Evolutionary conservation across 2,797 vertebrate species (phyloP).

Genomic region (Enteromius trimaculatus): DNA sequence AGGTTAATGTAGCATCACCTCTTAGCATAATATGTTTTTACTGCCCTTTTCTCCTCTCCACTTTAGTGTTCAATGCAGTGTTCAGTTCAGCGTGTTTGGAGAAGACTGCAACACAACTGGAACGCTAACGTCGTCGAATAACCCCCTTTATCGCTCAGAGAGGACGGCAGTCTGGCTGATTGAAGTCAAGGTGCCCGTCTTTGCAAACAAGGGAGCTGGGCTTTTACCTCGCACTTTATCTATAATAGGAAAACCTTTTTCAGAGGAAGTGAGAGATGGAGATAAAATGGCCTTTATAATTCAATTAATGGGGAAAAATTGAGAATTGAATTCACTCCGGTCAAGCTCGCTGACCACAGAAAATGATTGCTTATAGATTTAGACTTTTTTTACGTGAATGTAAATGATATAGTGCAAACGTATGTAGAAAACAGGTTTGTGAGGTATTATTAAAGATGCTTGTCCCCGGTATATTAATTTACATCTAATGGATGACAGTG

Average conservation of each 20-base stretch:
- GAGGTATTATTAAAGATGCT: slow-evolving; percentile 29
- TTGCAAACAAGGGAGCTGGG: slow-evolving; percentile 43
- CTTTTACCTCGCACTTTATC: slow-evolving; percentile 56
- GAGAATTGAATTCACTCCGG: slow-evolving; percentile 19
- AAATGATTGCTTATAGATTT: slow-evolving; percentile 26
- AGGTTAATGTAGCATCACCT: slow-evolving; percentile 53
- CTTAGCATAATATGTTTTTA: slow-evolving; percentile 46
- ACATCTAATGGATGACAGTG: slow-evolving; percentile 29
- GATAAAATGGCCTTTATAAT: slow-evolving; percentile 60
- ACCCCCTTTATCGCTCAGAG: slow-evolving; percentile 34
- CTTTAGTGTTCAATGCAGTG: slow-evolving; percentile 21
- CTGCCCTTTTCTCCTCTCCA: slow-evolving; percentile 23
- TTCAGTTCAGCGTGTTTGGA: slow-evolving; percentile 1
- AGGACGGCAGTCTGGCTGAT: slow-evolving; percentile 38
- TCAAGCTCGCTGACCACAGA: slow-evolving; percentile 10
- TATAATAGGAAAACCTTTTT: slow-evolving; percentile 58
- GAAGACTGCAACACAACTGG: slow-evolving; percentile 17
- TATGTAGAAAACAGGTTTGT: not conserved
- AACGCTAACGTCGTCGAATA: slow-evolving; percentile 24
- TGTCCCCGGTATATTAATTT: slow-evolving; percentile 36
- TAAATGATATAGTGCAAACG: not conserved
- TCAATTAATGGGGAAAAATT: slow-evolving; percentile 56
- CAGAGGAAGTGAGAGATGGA: slow-evolving; percentile 57
- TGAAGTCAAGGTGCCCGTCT: slow-evolving; percentile 47
- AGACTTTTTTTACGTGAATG: slow-evolving; percentile 3